These are phyloP conservation scores for Manduca sexta DNA, from an alignment of 1,140 invertebrate species.

Conservation along the genomic window DNA sequence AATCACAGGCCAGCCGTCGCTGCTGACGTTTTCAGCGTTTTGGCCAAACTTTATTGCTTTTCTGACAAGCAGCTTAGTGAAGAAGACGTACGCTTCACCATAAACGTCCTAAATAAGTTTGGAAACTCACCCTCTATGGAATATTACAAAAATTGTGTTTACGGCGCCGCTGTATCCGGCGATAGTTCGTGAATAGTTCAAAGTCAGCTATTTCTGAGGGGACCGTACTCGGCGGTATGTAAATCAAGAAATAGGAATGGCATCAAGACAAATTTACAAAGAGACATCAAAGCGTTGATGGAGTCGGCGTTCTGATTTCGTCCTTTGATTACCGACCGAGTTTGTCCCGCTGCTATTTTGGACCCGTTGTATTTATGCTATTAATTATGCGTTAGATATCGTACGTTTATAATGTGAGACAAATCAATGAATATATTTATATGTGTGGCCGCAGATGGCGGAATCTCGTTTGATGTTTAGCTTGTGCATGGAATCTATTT, in stretches of 20 bases:
- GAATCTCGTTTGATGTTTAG: no score
- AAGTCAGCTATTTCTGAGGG: conserved; percentile 20
- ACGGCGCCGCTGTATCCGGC: neutral
- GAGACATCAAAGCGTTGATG: conserved; percentile 48
- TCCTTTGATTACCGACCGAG: conserved; percentile 51
- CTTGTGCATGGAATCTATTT: no score
- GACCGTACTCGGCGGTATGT: conserved; percentile 17
- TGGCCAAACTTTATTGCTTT: conserved; percentile 28
- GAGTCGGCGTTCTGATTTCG: conserved; percentile 49
- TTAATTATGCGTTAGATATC: no score
- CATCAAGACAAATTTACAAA: conserved; percentile 38
- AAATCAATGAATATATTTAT: no score
- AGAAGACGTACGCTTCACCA: neutral
- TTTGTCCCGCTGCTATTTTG: conserved; percentile 43
- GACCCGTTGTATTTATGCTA: conserved; percentile 1
- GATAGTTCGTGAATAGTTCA: conserved; percentile 12
- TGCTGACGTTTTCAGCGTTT: conserved; percentile 21
- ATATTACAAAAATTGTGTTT: neutral
- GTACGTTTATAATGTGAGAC: no score
- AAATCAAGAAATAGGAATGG: conserved; percentile 29
- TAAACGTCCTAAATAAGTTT: neutral
- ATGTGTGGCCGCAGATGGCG: no score
- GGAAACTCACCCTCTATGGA: no score
- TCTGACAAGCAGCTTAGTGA: conserved; percentile 12
- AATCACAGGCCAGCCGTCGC: conserved; percentile 33